phyloP scores from a whole-genome alignment of 2,888 invertebrate genomes.

The Sceliomorpha sp. region DNA sequence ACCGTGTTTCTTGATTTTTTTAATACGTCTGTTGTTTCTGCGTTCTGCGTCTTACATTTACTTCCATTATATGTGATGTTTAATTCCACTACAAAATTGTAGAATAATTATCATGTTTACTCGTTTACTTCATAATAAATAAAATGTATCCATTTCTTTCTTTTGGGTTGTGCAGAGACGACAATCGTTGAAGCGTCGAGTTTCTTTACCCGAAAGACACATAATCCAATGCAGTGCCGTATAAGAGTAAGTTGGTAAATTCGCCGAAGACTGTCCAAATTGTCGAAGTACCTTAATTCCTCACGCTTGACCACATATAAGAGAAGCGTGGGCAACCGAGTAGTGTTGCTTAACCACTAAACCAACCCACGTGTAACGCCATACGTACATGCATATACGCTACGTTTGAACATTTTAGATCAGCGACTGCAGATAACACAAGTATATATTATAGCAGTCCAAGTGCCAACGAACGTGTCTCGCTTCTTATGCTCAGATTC shows the following conservation, averaged over 20 bases:
- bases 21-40: too few relatives aligned
- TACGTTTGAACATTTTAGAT: slow-evolving; percentile 45
- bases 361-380: slow-evolving; percentile 42
- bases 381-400: slow-evolving; percentile 32
- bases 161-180: too few relatives aligned
- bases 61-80: too few relatives aligned
- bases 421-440: slow-evolving; percentile 29
- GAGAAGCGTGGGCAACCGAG: slow-evolving; percentile 42
- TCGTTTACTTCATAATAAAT: too few relatives aligned
- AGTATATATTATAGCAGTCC: slow-evolving; percentile 14
- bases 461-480: slow-evolving; percentile 22
- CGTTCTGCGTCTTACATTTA: too few relatives aligned
- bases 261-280: slow-evolving; percentile 30
- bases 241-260: slow-evolving; percentile 20
- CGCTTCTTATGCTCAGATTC: slow-evolving; percentile 11
- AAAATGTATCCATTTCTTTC: too few relatives aligned
- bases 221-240: slow-evolving; percentile 1
- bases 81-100: too few relatives aligned
- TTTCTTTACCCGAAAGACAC: neutral
- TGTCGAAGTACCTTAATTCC: slow-evolving; percentile 33
- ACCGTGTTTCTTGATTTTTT: too few relatives aligned
- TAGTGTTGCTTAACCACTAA: slow-evolving; percentile 40
- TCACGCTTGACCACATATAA: slow-evolving; percentile 28
- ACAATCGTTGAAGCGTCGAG: too few relatives aligned
- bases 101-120: too few relatives aligned